Evolutionary conservation across 2,113 vertebrate genomes (phyloP).

Genomic region (Proterorhinus semilunaris): DNA sequence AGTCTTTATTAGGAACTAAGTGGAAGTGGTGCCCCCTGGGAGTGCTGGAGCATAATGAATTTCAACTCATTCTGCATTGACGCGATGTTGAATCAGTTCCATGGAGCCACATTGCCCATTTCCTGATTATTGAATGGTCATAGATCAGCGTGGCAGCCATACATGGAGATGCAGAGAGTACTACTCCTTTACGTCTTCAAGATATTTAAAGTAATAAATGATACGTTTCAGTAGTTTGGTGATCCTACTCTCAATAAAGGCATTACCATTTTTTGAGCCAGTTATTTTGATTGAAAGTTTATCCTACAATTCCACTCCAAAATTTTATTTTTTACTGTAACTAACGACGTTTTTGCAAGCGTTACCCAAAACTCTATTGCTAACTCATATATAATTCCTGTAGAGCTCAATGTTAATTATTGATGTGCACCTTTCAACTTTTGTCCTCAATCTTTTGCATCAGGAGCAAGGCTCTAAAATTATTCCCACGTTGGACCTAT

Average conservation of each 20-base stretch:
- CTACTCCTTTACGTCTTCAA: not conserved
- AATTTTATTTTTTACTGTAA: too few species aligned
- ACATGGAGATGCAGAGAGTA: constrained; percentile 36
- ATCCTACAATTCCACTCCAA: too few species aligned
- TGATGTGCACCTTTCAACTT: constrained; percentile 41
- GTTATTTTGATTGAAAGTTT: too few species aligned
- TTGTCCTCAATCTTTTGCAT: not conserved
- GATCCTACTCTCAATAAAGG: too few species aligned
- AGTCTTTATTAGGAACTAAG: constrained; percentile 62
- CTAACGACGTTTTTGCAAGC: too few species aligned
- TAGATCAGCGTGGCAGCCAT: constrained; percentile 28
- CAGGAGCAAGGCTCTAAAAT: constrained; percentile 39
- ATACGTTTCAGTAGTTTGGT: too few species aligned
- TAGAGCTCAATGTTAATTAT: constrained; percentile 66
- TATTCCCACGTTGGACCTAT: constrained; percentile 23
- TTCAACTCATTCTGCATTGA: constrained; percentile 63
- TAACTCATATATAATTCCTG: constrained; percentile 38
- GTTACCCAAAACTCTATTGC: not conserved
- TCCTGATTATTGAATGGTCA: constrained; percentile 39
- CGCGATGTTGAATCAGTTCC: constrained; percentile 39
- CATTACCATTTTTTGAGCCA: too few species aligned
- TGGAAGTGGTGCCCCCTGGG: constrained; percentile 57
- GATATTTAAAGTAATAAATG: too few species aligned
- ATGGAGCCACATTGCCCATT: constrained; percentile 42
- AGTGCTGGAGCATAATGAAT: constrained; percentile 64